Evolutionary conservation across 2,888 invertebrate genomes (phyloP).

Genomic region (Oegoconia quadripuncta): DNA sequence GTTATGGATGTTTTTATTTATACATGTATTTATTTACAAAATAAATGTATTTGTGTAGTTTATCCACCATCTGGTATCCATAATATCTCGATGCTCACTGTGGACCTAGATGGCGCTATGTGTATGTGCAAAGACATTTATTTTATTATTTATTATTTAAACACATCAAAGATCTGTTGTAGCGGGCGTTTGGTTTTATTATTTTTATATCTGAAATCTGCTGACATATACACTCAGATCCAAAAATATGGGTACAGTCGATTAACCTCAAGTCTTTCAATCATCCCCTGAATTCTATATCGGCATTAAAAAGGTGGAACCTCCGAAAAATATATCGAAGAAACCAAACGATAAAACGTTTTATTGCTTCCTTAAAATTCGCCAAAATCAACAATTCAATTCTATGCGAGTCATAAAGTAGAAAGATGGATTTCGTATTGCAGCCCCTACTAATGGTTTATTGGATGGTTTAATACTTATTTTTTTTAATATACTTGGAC

Average conservation of each 20-base stretch:
- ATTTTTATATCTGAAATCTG: no score
- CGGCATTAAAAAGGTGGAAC: slow-evolving; percentile 25
- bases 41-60: no score
- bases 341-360: slow-evolving; percentile 45
- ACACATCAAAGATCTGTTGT: no score
- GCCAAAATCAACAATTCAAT: slow-evolving; percentile 66
- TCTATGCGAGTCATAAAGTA: slow-evolving; percentile 57
- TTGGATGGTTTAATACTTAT: no score
- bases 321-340: slow-evolving; percentile 24
- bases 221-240: slow-evolving; percentile 3
- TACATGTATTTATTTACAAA: no score
- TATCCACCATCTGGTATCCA: no score
- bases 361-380: slow-evolving; percentile 61
- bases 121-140: no score
- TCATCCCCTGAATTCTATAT: slow-evolving; percentile 22
- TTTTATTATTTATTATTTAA: no score
- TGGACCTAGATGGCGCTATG: no score
- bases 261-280: slow-evolving; percentile 15
- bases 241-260: slow-evolving; percentile 20
- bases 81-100: no score
- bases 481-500: neutral
- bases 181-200: no score
- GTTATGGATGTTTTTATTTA: no score
- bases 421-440: slow-evolving; percentile 52
- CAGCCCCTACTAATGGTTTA: slow-evolving; percentile 21